A percentile compares a stretch with the other conserved stretches of the same genome.
These are phyloP conservation scores for Stratiolaelaps scimitus DNA, from an alignment of 1,140 invertebrate genomes.

Conservation along the genomic window DNA sequence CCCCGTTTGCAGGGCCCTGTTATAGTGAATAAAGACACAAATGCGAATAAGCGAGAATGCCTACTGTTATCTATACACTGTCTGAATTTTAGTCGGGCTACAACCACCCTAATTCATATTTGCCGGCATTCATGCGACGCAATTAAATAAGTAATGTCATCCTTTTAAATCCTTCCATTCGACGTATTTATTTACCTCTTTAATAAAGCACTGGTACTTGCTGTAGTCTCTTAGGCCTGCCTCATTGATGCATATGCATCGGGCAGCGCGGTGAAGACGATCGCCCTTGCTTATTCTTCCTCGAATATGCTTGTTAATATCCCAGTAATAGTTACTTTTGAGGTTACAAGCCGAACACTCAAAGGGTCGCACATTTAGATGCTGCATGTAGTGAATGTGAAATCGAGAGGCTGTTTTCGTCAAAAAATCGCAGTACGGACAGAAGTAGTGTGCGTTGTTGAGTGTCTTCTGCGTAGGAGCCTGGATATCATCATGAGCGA, in stretches of 20 bases:
- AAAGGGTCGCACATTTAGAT: constrained; percentile 81
- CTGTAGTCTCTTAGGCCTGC: constrained; percentile 77
- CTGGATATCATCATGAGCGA: constrained; percentile 14
- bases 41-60: no score
- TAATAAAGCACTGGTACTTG: constrained; percentile 58
- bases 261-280: constrained; percentile 56
- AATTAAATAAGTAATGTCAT: no score
- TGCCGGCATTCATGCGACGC: no score
- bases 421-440: constrained; percentile 77
- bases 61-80: no score
- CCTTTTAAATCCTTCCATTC: no score
- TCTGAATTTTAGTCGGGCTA: no score
- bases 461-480: constrained; percentile 6
- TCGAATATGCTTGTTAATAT: constrained; percentile 87
- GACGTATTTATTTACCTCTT: constrained; percentile 45
- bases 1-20: constrained; percentile 27
- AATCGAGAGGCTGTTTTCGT: constrained; percentile 70
- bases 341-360: constrained; percentile 85
- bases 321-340: constrained; percentile 86
- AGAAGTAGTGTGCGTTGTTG: constrained; percentile 51
- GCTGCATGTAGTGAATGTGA: constrained; percentile 80
- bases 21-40: no score
- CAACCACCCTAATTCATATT: no score
- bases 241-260: constrained; percentile 76
- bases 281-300: constrained; percentile 63